Evolutionary conservation across 2,797 vertebrate species (phyloP).

Genomic region (Alcedo quadribrachys): DNA sequence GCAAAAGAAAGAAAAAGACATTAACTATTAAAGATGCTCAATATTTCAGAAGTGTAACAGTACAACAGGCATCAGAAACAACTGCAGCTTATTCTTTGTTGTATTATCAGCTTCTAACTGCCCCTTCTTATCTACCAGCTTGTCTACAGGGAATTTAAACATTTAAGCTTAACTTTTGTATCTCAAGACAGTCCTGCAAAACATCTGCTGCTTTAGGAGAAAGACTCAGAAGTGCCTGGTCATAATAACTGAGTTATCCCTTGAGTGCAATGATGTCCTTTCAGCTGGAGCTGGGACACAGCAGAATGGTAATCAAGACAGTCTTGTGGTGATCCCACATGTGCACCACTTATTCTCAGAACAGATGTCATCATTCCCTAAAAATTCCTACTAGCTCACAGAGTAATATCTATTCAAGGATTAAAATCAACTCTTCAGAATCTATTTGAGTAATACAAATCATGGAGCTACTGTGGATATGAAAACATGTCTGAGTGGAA

Average conservation of each 20-base stretch:
- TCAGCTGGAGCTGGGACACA: slow-evolving; percentile 31
- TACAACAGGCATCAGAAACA: neutral
- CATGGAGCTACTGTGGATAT: neutral
- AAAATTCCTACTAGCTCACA: slow-evolving; percentile 22
- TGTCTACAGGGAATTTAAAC: neutral
- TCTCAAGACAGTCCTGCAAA: neutral
- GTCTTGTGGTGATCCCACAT: slow-evolving; percentile 3
- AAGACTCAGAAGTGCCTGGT: slow-evolving; percentile 9
- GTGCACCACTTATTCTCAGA: slow-evolving; percentile 14
- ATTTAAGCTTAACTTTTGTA: slow-evolving; percentile 4
- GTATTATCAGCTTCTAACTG: neutral
- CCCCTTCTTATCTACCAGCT: neutral
- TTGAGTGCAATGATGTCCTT: slow-evolving; percentile 28
- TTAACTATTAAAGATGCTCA: neutral
- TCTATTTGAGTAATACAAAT: neutral
- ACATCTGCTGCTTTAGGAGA: slow-evolving; percentile 15
- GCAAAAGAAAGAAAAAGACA: neutral
- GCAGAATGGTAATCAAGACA: neutral
- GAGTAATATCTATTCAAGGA: neutral
- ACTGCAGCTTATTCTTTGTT: neutral
- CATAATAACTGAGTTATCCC: neutral
- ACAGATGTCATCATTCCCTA: slow-evolving; percentile 54
- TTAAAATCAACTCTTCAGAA: slow-evolving; percentile 38
- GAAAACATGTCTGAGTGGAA: neutral
- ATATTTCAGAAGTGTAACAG: neutral